phyloP scores from a whole-genome alignment of 1,140 invertebrate genomes.

The Acromyrmex charruanus region DNA sequence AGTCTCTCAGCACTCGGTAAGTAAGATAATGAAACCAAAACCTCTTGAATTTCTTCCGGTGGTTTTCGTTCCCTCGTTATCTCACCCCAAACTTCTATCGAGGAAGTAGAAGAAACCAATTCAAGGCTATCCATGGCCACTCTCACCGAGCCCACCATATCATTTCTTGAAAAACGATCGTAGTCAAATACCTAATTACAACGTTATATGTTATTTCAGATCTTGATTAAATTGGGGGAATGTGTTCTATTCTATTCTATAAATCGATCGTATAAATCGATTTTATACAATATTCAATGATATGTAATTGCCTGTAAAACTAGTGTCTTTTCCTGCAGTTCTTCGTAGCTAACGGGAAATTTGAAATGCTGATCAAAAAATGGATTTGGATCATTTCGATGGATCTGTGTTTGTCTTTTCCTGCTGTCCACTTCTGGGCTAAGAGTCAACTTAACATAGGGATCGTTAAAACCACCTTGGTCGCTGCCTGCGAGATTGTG shows the following conservation, averaged over 20 bases:
- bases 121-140: conserved; percentile 91
- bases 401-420: conserved; percentile 93
- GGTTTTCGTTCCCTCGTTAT: conserved; percentile 92
- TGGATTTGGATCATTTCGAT: conserved; percentile 92
- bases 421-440: conserved; percentile 94
- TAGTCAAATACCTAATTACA: conserved; percentile 89
- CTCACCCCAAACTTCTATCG: conserved; percentile 93
- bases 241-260: background rate
- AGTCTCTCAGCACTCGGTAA: conserved; percentile 94
- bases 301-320: conserved; percentile 88
- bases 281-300: background rate
- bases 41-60: conserved; percentile 92
- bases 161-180: conserved; percentile 92
- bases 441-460: conserved; percentile 92
- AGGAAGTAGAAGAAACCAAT: conserved; percentile 88
- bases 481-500: conserved; percentile 93
- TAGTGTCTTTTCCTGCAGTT: conserved; percentile 91
- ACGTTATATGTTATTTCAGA: background rate
- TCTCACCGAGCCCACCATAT: conserved; percentile 92
- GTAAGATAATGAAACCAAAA: conserved; percentile 94
- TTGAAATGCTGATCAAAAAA: conserved; percentile 95
- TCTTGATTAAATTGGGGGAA: background rate
- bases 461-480: conserved; percentile 94
- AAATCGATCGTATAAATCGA: background rate
- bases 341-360: conserved; percentile 93